Conservation (phyloP, 2,797 vertebrate species). For the Myiothlypis chrysogaster region DNA sequence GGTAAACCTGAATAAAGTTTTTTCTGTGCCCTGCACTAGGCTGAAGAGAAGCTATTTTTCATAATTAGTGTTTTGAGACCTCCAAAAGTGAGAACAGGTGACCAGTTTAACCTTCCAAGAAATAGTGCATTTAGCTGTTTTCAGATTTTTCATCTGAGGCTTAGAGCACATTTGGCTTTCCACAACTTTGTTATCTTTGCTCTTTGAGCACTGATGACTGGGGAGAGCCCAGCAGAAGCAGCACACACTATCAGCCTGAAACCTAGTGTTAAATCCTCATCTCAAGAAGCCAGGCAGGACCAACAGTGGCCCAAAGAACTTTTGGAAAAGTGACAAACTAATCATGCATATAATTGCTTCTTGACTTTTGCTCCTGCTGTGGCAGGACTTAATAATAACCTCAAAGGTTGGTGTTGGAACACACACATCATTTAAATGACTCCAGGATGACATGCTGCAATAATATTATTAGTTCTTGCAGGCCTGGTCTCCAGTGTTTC, state of each 20-base stretch:
- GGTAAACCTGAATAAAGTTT: background rate
- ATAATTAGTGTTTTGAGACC: background rate
- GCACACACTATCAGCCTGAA: background rate
- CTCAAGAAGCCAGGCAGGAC: conserved; percentile 76
- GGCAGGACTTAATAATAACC: conserved; percentile 54
- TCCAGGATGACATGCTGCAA: conserved; percentile 23
- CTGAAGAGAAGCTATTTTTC: background rate
- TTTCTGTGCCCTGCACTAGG: background rate
- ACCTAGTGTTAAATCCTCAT: conserved; percentile 64
- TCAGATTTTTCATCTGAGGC: background rate
- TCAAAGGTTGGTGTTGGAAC: conserved; percentile 49
- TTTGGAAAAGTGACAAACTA: conserved; percentile 88
- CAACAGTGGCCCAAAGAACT: conserved; percentile 74
- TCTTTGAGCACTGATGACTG: background rate
- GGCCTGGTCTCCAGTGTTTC: background rate
- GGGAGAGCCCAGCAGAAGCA: background rate
- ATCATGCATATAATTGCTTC: conserved; percentile 94
- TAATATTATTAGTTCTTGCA: conserved; percentile 17
- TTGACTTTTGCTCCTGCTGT: conserved; percentile 80
- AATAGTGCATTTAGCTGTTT: background rate
- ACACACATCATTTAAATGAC: conserved; percentile 42
- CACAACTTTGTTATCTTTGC: background rate
- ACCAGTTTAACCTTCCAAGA: background rate
- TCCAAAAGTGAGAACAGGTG: background rate
- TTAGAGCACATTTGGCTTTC: background rate